Evolutionary conservation across 2,797 vertebrate species (phyloP).

Genomic region (Bucorvus abyssinicus): DNA sequence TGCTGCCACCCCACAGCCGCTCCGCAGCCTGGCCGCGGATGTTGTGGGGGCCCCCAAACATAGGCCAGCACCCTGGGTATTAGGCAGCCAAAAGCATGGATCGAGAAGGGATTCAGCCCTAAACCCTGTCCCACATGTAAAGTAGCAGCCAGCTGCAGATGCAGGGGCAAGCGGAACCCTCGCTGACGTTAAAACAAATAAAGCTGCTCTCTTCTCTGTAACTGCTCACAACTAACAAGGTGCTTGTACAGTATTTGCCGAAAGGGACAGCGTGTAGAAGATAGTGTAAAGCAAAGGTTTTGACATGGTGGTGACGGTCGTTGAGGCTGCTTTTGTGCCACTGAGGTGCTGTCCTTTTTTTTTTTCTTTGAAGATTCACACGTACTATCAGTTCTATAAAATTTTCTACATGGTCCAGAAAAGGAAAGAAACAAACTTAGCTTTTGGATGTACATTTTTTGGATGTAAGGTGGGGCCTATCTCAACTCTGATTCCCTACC

Average conservation of each 20-base stretch:
- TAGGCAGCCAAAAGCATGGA: background rate
- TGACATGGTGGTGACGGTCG: background rate
- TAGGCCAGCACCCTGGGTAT: background rate
- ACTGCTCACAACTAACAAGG: background rate
- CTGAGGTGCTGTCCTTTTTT: background rate
- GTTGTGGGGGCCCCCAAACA: fast-evolving
- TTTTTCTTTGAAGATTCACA: background rate
- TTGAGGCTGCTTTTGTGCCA: background rate
- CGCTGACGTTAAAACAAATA: background rate
- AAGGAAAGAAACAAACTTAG: background rate
- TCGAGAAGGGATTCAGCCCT: background rate
- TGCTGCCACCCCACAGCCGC: background rate
- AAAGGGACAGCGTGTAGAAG: background rate
- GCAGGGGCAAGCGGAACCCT: background rate
- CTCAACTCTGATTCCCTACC: background rate
- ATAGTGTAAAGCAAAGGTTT: background rate
- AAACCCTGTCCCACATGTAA: background rate
- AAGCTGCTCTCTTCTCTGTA: background rate
- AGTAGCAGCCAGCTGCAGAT: background rate
- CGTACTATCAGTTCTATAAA: background rate
- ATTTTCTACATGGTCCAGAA: background rate
- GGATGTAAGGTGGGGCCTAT: background rate
- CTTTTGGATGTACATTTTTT: background rate
- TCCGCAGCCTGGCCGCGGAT: background rate
- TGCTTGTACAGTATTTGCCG: background rate